Conservation (phyloP, 1,140 invertebrate species). For the Mya arenaria region DNA sequence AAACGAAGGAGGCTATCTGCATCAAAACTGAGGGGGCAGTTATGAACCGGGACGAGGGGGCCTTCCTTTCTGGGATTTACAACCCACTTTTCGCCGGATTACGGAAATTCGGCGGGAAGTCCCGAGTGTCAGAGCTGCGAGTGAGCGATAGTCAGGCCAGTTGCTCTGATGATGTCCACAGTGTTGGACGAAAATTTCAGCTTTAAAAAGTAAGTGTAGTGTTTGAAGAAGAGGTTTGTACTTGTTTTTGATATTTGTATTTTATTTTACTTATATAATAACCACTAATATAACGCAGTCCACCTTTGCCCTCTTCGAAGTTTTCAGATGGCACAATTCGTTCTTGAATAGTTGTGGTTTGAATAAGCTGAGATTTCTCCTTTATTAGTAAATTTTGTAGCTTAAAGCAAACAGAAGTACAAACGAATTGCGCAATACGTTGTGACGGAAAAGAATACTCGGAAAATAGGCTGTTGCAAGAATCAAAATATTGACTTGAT, state of each 20-base stretch:
- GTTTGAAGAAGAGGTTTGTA: background rate
- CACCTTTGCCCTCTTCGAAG: background rate
- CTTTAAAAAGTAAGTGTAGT: too few species aligned
- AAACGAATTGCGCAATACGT: background rate
- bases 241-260: constrained; percentile 3
- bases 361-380: background rate
- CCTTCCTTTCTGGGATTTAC: too few species aligned
- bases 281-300: background rate
- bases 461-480: background rate
- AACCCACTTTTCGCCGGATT: too few species aligned
- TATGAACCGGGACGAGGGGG: too few species aligned
- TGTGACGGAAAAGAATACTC: background rate
- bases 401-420: background rate
- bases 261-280: background rate
- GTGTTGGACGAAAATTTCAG: too few species aligned
- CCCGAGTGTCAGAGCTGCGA: too few species aligned
- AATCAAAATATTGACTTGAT: background rate
- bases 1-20: too few species aligned
- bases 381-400: background rate
- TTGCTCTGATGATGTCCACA: too few species aligned
- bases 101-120: too few species aligned
- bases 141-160: too few species aligned
- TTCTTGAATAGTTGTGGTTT: background rate
- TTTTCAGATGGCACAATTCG: background rate
- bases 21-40: too few species aligned